Evolutionary conservation across 2,888 invertebrate species (phyloP), one percentile per base, ranked within the genome.

Genomic region (Drosophila kambysellisi): DNA sequence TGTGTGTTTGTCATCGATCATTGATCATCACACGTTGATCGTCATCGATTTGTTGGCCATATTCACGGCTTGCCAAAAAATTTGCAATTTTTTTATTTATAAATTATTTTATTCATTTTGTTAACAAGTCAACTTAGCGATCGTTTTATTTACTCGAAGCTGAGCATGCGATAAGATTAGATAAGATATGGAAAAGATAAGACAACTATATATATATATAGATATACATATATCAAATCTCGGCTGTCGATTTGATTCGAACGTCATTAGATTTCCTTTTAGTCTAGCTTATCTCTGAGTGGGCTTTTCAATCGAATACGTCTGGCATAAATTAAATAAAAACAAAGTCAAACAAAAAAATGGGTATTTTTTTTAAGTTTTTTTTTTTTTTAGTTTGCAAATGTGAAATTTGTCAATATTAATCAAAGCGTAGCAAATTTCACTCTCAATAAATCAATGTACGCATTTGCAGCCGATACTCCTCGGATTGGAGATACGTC

Each of bases 371-470:
- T 25, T 25, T 25, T n/a, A 1, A 25, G 20, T 25, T 25, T 52
- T 9, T 30, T 32, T n/a, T 32, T 32, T n/a, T 2, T 7, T 29
- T 0, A 29, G 17, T 54, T 46, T 46, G 30, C 43, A 64, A 70
- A 43, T 65, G 71, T 39, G 48, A 88, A 88, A 88, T 90, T 88
- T 83, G 90, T 89, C 89, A 88, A 83, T 88, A 88, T 87, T 89
- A 88, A 89, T 88, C 90, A 87, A 90, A 74, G 74, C 69, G 71
- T 30, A 56, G 76, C 79, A 62, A 75, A 88, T 87, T 89, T 87
- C 86, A 87, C 86, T 87, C 88, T 77, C 85, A 70, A 86, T 86
- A 86, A 86, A 86, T 86, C 86, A 89, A 64, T 71, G 77, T 61
- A 74, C 48, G 64, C 73, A 70, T 76, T 68, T 48, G 71, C 74